Evolutionary conservation across 2,888 invertebrate species (phyloP).

Genomic region (Yponomeuta evonymella): DNA sequence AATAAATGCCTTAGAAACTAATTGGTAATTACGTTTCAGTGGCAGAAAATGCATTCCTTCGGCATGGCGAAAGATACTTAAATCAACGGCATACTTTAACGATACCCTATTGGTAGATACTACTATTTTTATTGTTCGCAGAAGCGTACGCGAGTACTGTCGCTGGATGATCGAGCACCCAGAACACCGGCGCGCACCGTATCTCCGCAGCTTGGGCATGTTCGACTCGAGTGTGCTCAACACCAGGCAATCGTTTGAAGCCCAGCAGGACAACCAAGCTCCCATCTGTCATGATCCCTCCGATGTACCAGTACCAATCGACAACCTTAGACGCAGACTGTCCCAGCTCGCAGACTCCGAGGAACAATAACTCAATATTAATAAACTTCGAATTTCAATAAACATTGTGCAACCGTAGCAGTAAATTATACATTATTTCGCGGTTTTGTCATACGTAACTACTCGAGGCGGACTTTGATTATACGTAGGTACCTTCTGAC

Average conservation of each 20-base stretch:
- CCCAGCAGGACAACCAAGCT: slow-evolving; percentile 22
- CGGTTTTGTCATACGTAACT: neutral
- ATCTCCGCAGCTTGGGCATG: slow-evolving; percentile 71
- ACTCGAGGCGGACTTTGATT: neutral
- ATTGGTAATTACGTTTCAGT: too few species aligned
- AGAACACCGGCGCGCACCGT: slow-evolving; percentile 69
- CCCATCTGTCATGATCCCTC: slow-evolving; percentile 26
- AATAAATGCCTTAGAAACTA: too few species aligned
- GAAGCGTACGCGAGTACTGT: slow-evolving; percentile 76
- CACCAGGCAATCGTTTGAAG: slow-evolving; percentile 43
- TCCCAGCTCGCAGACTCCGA: slow-evolving; percentile 48
- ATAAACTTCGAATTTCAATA: neutral
- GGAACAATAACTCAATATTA: neutral
- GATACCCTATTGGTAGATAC: too few species aligned
- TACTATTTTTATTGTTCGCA: slow-evolving; percentile 29
- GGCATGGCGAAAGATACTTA: too few species aligned
- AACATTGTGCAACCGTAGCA: neutral
- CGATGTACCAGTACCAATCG: slow-evolving; percentile 42
- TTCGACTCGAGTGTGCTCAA: slow-evolving; percentile 59
- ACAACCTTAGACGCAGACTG: slow-evolving; percentile 47
- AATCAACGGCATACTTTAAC: too few species aligned
- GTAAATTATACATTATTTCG: neutral
- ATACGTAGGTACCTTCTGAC: neutral
- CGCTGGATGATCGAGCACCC: slow-evolving; percentile 75
- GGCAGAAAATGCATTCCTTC: too few species aligned